Percentiles rank a stretch among this genome's conserved stretches.
Conservation (phyloP, 2,797 vertebrate genomes). For the Dendrocincla fuliginosa region DNA sequence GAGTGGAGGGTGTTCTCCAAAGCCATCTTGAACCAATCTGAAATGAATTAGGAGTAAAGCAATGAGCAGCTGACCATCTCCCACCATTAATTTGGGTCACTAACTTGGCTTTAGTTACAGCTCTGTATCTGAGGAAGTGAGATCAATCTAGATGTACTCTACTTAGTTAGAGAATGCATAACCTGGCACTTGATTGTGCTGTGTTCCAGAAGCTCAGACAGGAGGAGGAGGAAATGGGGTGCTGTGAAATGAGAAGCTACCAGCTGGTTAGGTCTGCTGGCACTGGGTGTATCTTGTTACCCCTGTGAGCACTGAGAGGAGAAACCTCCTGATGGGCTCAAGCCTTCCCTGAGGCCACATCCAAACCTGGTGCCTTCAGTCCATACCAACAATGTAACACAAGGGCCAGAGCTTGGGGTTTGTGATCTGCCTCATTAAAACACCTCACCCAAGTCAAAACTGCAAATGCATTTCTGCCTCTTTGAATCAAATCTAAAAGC, state of each 20-base stretch:
- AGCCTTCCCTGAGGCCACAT: background rate
- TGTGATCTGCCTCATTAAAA: background rate
- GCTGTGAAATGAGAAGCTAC: background rate
- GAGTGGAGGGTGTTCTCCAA: conserved; percentile 74
- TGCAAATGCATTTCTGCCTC: background rate
- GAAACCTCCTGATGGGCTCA: background rate
- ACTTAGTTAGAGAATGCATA: background rate
- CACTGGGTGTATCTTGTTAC: background rate
- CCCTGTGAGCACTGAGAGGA: background rate
- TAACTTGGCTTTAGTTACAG: background rate
- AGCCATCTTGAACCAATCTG: conserved; percentile 83
- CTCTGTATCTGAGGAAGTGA: background rate
- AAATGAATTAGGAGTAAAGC: background rate
- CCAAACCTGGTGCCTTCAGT: background rate
- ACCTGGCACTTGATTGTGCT: background rate
- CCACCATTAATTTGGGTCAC: background rate
- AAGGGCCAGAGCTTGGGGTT: background rate
- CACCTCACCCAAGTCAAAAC: background rate
- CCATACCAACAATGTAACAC: background rate
- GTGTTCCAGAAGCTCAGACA: background rate
- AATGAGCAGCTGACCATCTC: background rate
- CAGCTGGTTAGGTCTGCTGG: background rate
- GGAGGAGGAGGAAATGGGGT: background rate
- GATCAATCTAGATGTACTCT: background rate
- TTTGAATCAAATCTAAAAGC: background rate